Percentiles rank a stretch among this genome's conserved stretches.
phyloP scores from a whole-genome alignment of 2,797 vertebrate genomes.

The Labeo calbasu region DNA sequence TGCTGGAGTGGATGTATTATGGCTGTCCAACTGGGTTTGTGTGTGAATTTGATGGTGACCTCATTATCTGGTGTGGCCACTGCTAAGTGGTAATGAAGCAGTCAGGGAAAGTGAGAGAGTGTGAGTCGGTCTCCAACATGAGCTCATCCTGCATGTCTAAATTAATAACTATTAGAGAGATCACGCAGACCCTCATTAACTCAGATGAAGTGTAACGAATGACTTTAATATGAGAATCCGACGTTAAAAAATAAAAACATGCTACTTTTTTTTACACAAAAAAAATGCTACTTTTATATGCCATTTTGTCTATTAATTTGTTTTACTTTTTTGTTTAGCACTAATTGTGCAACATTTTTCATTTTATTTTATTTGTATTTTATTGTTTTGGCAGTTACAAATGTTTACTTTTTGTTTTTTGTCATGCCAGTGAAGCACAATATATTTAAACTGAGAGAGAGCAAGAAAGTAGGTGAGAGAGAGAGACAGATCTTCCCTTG shows the following conservation, averaged over 20 bases:
- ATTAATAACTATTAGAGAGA: slow-evolving; percentile 56
- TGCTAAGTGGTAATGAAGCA: slow-evolving; percentile 30
- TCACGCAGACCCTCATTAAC: slow-evolving; percentile 31
- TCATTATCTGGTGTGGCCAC: slow-evolving; percentile 30
- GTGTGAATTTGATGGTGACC: slow-evolving; percentile 32
- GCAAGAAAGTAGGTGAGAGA: slow-evolving; percentile 7
- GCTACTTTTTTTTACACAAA: too few relatives aligned
- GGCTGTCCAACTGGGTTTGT: slow-evolving; percentile 25
- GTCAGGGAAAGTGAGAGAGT: slow-evolving; percentile 24
- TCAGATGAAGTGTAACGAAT: background rate
- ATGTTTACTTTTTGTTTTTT: background rate
- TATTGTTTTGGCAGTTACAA: background rate
- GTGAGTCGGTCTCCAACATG: slow-evolving; percentile 2
- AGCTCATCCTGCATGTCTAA: slow-evolving; percentile 32
- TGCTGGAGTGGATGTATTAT: background rate
- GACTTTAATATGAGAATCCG: slow-evolving; percentile 48
- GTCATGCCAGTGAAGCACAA: background rate
- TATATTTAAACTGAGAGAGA: background rate
- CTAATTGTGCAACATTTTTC: background rate
- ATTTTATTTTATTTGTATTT: background rate
- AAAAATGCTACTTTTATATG: background rate
- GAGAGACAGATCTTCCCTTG: slow-evolving; percentile 5
- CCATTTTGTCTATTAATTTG: background rate
- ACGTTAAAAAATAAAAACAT: too few relatives aligned
- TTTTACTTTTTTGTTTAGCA: background rate